Conservation (phyloP, 2,113 vertebrate genomes). For the Lycaon pictus region DNA sequence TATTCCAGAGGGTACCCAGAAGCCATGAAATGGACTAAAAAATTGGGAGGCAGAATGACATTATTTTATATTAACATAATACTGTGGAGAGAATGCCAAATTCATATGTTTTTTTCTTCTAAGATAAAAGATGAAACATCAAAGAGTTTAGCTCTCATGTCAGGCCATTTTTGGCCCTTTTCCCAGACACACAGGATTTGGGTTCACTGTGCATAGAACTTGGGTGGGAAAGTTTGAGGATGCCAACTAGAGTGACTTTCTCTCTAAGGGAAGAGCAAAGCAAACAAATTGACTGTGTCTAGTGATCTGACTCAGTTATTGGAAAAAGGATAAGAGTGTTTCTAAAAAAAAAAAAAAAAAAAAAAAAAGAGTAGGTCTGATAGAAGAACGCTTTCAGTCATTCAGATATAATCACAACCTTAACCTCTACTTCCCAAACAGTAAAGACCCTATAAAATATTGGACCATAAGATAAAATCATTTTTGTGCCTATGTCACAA, state of each 20-base stretch:
- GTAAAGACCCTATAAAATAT: neutral
- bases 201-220: neutral
- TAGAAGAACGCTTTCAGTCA: neutral
- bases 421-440: neutral
- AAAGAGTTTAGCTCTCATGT: neutral
- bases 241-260: neutral
- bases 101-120: neutral
- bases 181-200: neutral
- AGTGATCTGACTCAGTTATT: neutral
- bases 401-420: neutral
- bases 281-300: neutral
- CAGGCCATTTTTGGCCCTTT: neutral
- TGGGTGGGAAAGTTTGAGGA: neutral
- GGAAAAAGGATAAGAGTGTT: neutral
- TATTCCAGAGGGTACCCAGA: neutral
- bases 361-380: neutral
- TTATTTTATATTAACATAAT: neutral
- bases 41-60: neutral
- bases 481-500: neutral
- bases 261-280: neutral
- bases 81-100: neutral
- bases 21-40: neutral
- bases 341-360: neutral
- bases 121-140: slow-evolving; percentile 30
- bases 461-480: neutral